These are phyloP conservation scores for Brachypalpus laphriformis DNA, from an alignment of 2,888 invertebrate genomes.

Conservation along the genomic window DNA sequence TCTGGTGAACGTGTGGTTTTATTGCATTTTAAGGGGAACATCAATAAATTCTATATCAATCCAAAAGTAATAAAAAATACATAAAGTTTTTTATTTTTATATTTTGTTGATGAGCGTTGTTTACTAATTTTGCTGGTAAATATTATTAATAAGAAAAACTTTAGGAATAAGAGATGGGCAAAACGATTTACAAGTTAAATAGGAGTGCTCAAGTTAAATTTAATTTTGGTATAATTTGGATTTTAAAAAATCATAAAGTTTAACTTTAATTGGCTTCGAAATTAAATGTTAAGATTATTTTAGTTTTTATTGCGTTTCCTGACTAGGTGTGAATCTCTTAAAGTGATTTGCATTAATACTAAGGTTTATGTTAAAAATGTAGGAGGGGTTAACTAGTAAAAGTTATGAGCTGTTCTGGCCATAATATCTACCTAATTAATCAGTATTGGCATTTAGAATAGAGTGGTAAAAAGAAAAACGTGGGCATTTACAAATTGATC, in stretches of 20 bases:
- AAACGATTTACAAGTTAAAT: neutral
- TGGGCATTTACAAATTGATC: too few species aligned
- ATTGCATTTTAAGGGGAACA: neutral
- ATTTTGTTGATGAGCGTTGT: neutral
- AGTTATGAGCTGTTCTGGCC: neutral
- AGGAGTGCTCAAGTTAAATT: neutral
- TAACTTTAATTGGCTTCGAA: neutral
- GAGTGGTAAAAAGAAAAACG: too few species aligned
- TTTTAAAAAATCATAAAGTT: neutral
- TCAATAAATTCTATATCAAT: constrained; percentile 31
- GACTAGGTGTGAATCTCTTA: neutral
- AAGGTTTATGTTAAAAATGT: neutral
- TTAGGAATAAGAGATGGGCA: neutral
- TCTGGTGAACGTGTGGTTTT: neutral
- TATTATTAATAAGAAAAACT: neutral
- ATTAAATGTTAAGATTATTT: neutral
- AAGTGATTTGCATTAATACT: neutral
- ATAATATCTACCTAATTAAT: neutral
- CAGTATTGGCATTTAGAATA: neutral
- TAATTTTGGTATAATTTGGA: neutral
- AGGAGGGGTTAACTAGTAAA: neutral
- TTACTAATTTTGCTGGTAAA: neutral
- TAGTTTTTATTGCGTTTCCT: neutral
- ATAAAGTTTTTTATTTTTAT: constrained; percentile 12
- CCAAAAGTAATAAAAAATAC: constrained; percentile 39